Conservation (phyloP, 2,888 invertebrate genomes). For the Cantharis lateralis region DNA sequence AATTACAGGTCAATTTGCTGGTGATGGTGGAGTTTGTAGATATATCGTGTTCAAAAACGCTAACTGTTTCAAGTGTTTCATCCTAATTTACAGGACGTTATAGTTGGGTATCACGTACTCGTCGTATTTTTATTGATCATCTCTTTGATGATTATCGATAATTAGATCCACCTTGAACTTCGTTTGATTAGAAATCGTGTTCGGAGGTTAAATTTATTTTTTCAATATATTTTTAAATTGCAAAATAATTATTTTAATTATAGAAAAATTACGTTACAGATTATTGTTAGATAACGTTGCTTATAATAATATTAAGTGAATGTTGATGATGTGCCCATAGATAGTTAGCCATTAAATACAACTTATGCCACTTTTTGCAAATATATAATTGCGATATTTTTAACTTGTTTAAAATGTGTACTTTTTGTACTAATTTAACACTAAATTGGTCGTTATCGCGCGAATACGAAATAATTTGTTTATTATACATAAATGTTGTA, state of each 20-base stretch:
- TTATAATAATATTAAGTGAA: conserved; percentile 16
- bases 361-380: conserved; percentile 10
- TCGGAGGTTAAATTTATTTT: conserved; percentile 40
- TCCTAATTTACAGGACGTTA: conserved; percentile 26
- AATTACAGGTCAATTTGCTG: conserved; percentile 24
- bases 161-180: conserved; percentile 45
- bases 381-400: conserved; percentile 5
- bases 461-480: not conserved
- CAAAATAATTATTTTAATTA: conserved; percentile 41
- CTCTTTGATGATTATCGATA: conserved; percentile 44
- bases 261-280: conserved; percentile 35
- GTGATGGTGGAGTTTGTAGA: conserved; percentile 8
- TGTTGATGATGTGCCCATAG: conserved; percentile 9
- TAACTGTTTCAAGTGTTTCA: conserved; percentile 15
- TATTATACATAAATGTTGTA: not conserved
- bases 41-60: conserved; percentile 13
- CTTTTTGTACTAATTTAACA: not conserved
- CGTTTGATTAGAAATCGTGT: conserved; percentile 45
- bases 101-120: conserved; percentile 36
- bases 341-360: conserved; percentile 13
- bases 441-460: conserved; percentile 6
- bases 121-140: conserved; percentile 39
- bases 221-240: conserved; percentile 33
- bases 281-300: conserved; percentile 32
- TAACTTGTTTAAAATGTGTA: not conserved